Percentiles rank a stretch among this genome's conserved stretches.
Evolutionary conservation across 2,888 invertebrate genomes (phyloP).

Genomic region (Microctonus hyperodae): DNA sequence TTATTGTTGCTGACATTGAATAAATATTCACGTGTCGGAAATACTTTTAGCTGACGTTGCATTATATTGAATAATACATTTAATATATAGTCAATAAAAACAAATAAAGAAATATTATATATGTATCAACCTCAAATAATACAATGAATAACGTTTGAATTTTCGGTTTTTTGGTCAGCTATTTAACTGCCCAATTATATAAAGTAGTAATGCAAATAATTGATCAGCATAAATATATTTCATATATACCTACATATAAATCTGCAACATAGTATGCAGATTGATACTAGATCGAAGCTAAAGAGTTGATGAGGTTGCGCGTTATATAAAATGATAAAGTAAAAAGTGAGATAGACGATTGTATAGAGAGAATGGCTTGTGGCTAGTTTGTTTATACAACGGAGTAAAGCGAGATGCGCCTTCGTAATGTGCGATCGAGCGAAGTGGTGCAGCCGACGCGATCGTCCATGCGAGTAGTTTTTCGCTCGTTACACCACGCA

Average conservation of each 20-base stretch:
- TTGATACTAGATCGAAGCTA: neutral
- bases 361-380: neutral
- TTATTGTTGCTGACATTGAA: neutral
- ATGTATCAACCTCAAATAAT: neutral
- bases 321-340: too few species aligned
- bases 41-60: neutral
- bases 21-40: neutral
- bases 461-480: constrained; percentile 21
- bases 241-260: too few species aligned
- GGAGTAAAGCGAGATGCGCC: constrained; percentile 1
- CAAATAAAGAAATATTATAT: too few species aligned
- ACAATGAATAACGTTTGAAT: neutral
- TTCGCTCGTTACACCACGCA: constrained; percentile 26
- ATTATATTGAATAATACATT: too few species aligned
- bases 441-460: constrained; percentile 5
- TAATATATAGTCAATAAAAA: too few species aligned
- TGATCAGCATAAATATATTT: too few species aligned
- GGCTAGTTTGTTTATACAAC: neutral
- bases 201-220: neutral
- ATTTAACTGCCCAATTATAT: neutral
- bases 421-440: constrained; percentile 10
- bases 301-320: neutral
- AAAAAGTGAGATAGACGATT: too few species aligned
- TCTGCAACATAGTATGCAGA: neutral
- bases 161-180: neutral